A percentile compares a stretch with the other conserved stretches of the same genome.
These are phyloP conservation scores for Platerodrilus igneus DNA, from an alignment of 2,888 invertebrate species.

Conservation along the genomic window DNA sequence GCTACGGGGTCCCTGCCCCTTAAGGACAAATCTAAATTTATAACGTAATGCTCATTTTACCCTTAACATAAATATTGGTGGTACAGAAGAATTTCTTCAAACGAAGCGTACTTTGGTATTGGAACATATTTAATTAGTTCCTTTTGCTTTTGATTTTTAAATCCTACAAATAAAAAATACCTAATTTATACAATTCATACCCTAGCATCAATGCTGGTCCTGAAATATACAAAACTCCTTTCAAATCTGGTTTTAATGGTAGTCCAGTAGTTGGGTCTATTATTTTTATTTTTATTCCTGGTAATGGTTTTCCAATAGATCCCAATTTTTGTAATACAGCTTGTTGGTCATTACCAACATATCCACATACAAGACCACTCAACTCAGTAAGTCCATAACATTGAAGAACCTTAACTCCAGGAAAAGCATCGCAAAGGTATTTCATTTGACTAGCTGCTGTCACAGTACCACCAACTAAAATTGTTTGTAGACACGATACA, in stretches of 20 bases:
- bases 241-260: constrained; percentile 28
- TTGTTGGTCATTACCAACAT: constrained; percentile 26
- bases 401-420: constrained; percentile 33
- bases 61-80: too few species aligned
- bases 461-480: constrained; percentile 34
- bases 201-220: constrained; percentile 39
- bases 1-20: too few species aligned
- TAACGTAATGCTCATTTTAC: too few species aligned
- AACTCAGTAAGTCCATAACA: constrained; percentile 37
- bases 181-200: too few species aligned
- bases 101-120: too few species aligned
- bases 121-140: too few species aligned
- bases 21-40: too few species aligned
- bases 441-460: constrained; percentile 32
- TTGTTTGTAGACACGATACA: constrained; percentile 34
- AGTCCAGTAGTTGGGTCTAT: constrained; percentile 33
- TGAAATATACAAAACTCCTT: constrained; percentile 37
- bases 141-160: too few species aligned
- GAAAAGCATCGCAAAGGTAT: constrained; percentile 28
- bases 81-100: too few species aligned
- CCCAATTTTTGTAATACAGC: constrained; percentile 27
- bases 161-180: too few species aligned
- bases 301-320: constrained; percentile 34
- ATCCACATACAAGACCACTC: constrained; percentile 33
- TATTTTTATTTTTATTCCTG: constrained; percentile 34